Base-by-base conservation (phyloP, 2,888 invertebrate genomes). In the Dryomyza anilis region DNA sequence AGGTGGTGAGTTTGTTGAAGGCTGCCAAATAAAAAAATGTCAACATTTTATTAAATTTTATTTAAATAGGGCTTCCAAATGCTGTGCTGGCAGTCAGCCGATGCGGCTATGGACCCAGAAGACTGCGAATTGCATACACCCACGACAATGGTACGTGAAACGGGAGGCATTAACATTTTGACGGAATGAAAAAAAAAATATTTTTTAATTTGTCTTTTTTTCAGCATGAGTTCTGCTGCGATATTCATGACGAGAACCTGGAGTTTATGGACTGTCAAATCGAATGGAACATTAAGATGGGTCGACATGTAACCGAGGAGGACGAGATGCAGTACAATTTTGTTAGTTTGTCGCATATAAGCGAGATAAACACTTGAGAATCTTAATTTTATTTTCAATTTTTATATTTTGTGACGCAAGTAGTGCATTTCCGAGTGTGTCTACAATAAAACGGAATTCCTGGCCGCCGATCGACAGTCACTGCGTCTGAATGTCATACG, bases 181-280 rank as follows among this genome's bases (percentile, higher is more conserved):
- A n/a, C n/a, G n/a, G n/a, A n/a, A n/a, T n/a, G n/a, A n/a, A n/a
- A n/a, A n/a, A n/a, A n/a, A n/a, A n/a, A 46, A 43, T 12, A 30
- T 19, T 12, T 57, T n/a, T n/a, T n/a, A n/a, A n/a, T n/a, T n/a
- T n/a, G n/a, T n/a, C 30, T 12, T 36, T 7, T 53, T 33, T 67
- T 0, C 25, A 77, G 76, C 74, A 78, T 27, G 77, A 78, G 33
- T 78, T 77, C 30, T 76, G 76, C 57, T 78, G 78, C 45, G 74
- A 72, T 19, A 58, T 78, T 23, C 76, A 78, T 27, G 74, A 78
- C n/a, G 77, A 75, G n/a, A 64, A 70, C 23, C 46, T 56, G 0
- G 73, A 76, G 25, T 75, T 76, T 16, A 43, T 27, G 27, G 70
- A 72, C 1, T 78, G 78, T 19, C 69, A 75, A 39, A 63, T 56